Conservation (phyloP, 2,113 vertebrate genomes). For the Paraplagusia blochii region DNA sequence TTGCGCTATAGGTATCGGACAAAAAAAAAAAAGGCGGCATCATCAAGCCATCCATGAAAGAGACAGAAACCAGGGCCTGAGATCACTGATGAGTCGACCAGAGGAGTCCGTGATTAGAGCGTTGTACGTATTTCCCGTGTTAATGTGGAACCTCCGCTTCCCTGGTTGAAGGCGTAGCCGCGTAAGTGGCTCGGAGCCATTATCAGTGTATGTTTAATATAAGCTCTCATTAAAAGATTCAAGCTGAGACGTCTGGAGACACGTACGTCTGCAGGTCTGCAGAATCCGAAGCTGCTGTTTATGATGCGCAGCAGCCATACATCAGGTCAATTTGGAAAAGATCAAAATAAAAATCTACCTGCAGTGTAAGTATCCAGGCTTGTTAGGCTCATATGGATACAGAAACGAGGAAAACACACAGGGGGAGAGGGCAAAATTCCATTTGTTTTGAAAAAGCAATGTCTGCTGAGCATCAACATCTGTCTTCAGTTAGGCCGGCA, state of each 20-base stretch:
- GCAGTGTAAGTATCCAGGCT: slow-evolving; percentile 12
- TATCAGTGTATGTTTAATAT: too few relatives aligned
- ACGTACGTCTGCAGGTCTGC: slow-evolving; percentile 18
- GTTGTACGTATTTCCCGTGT: too few relatives aligned
- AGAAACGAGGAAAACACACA: slow-evolving; percentile 51
- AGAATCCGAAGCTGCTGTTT: slow-evolving; percentile 41
- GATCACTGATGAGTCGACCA: too few relatives aligned
- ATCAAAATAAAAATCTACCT: slow-evolving; percentile 17
- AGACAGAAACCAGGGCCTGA: too few relatives aligned
- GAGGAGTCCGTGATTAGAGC: too few relatives aligned
- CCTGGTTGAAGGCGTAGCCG: too few relatives aligned
- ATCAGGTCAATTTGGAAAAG: slow-evolving; percentile 36
- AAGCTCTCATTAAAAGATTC: too few relatives aligned
- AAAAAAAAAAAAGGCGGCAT: too few relatives aligned
- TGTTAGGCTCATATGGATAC: slow-evolving; percentile 23
- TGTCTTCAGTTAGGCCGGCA: slow-evolving; percentile 71
- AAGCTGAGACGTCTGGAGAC: slow-evolving; percentile 2
- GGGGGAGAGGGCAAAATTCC: slow-evolving; percentile 52
- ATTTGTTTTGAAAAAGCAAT: slow-evolving; percentile 63
- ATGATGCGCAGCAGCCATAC: slow-evolving; percentile 37
- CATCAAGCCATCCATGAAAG: too few relatives aligned
- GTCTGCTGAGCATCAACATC: slow-evolving; percentile 71
- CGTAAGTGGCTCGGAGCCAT: too few relatives aligned
- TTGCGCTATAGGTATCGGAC: too few relatives aligned
- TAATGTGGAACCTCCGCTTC: too few relatives aligned